Base-by-base conservation (phyloP, 2,797 vertebrate genomes). In the Myiothlypis chrysogaster region DNA sequence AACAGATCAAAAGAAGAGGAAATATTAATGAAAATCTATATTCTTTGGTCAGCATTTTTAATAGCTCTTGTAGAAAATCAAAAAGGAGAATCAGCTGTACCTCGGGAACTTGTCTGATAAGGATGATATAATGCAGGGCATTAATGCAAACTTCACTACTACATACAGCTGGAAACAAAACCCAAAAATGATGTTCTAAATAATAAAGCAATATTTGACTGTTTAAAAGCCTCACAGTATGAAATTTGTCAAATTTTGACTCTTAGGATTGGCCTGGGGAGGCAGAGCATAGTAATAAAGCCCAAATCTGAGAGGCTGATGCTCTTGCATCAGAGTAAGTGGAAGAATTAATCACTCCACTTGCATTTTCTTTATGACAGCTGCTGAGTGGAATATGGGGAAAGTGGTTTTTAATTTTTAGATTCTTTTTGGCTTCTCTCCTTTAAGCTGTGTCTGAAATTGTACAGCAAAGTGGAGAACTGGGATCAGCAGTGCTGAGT, bases 11-110 rank as follows among this genome's bases (percentile, higher is more conserved):
- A 97, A 96, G 94, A 70, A 72, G 89, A 90, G 94, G 72, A 95
- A 95, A 94, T 94, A 96, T 96, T 96, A 95, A 95, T 91, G 94
- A 95, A 96, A 96, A 92, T 95, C 91, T 91, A 95, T 96, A 94
- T 82, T 90, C 93, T 96, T 83, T 93, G 89, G 94, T 97, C 95
- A 97, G 95, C 95, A 94, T 94, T 96, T 96, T 95, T 93, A 96
- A 93, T 96, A 88, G 93, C 85, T 93, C 91, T 96, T 76, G 83
- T 87, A 92, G 96, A 93, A 95, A 95, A 97, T 96, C 91, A 96
- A 97, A 96, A 95, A 87, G 85, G 89, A 91, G 87, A 94, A 94
- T 96, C 91, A 95, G 94, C 94, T 96, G 94, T 92, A 93, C 69
- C 82, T 95, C 34, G 24, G 87, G 89, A 95, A 63, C 89, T 96